These are phyloP conservation scores for Pavo muticus DNA, from an alignment of 2,113 vertebrate species.

Conservation along the genomic window DNA sequence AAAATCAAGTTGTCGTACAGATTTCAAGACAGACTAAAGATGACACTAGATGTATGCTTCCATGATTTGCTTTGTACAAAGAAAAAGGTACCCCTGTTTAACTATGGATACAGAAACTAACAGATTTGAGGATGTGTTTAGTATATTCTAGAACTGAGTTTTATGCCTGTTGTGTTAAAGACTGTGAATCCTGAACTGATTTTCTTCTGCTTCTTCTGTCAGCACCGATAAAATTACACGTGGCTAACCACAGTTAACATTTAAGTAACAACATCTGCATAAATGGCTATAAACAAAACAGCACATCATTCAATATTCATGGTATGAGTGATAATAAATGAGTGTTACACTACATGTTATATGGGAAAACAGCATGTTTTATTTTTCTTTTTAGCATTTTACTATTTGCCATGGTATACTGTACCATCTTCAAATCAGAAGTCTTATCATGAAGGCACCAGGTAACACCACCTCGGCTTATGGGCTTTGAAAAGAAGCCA, in stretches of 20 bases:
- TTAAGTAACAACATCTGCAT: not conserved
- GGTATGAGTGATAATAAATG: conserved; percentile 4
- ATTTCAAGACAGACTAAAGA: not conserved
- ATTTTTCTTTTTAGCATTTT: not conserved
- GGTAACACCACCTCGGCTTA: conserved; percentile 55
- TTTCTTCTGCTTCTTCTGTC: not conserved
- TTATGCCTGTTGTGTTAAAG: not conserved
- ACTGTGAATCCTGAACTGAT: not conserved
- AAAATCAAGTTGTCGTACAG: not conserved
- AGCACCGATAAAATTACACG: conserved; percentile 9
- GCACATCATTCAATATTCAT: not conserved
- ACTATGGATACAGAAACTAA: not conserved
- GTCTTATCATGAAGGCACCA: conserved; percentile 41
- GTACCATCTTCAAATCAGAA: conserved; percentile 45
- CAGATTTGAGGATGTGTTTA: not conserved
- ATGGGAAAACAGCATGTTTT: not conserved
- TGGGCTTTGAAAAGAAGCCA: conserved; percentile 71
- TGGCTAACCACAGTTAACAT: not conserved
- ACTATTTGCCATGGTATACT: not conserved
- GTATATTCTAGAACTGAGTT: not conserved
- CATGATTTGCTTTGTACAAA: not conserved
- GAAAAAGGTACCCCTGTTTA: not conserved
- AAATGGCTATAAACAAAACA: not conserved
- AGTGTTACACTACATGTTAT: not conserved
- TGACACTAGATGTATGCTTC: not conserved